phyloP scores from a whole-genome alignment of 2,113 vertebrate species.

The Jacana jacana region DNA sequence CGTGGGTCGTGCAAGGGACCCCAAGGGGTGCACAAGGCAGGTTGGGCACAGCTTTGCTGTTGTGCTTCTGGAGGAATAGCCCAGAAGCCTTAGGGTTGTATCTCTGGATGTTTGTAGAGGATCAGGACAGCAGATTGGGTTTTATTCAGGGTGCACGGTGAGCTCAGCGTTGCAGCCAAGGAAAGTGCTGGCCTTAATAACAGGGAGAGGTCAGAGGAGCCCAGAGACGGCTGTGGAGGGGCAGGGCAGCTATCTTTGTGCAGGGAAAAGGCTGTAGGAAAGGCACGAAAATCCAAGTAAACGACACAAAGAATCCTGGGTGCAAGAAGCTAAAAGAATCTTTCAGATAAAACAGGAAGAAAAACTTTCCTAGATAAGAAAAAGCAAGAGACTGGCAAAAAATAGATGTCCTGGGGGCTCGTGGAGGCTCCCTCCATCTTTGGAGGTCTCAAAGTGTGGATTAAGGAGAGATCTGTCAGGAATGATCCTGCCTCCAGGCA shows the following conservation, averaged over 20 bases:
- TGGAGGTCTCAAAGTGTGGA: constrained; percentile 21
- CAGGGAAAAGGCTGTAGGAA: background rate
- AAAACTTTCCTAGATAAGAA: background rate
- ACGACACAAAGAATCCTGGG: background rate
- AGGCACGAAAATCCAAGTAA: background rate
- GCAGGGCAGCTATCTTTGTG: background rate
- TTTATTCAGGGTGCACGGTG: fast-evolving
- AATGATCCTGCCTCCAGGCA: constrained; percentile 1
- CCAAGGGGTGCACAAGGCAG: background rate
- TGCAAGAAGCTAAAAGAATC: background rate
- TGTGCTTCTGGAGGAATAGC: background rate
- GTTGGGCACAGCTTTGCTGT: background rate
- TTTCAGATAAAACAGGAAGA: background rate
- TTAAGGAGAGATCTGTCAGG: background rate
- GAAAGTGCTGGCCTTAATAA: background rate
- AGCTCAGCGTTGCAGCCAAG: background rate
- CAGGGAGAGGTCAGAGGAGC: background rate
- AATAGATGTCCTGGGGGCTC: background rate
- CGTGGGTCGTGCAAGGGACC: background rate
- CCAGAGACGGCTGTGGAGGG: background rate
- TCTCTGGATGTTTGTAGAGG: background rate
- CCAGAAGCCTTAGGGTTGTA: background rate
- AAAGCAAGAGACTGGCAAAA: background rate
- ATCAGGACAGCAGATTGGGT: background rate
- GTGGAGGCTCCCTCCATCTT: background rate